A percentile compares a stretch with the other conserved stretches of the same genome.
These are phyloP conservation scores for Tamandua tetradactyla DNA, from an alignment of 2,797 vertebrate species.

Conservation along the genomic window DNA sequence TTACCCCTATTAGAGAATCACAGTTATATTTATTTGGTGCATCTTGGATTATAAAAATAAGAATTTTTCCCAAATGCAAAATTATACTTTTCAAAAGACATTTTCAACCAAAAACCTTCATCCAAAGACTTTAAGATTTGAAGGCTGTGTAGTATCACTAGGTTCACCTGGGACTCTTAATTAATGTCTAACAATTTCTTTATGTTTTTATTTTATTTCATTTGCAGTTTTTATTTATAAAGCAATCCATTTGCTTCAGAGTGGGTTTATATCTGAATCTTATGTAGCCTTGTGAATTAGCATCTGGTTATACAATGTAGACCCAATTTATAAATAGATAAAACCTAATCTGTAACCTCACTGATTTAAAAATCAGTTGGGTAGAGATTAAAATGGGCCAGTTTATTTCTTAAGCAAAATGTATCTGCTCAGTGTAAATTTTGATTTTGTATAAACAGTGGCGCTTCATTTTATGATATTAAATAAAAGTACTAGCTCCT, in stretches of 20 bases:
- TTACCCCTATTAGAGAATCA: not conserved
- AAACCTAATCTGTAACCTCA: conserved; percentile 34
- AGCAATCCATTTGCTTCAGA: not conserved
- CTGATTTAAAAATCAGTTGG: conserved; percentile 37
- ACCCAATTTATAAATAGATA: conserved; percentile 22
- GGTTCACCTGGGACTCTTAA: not conserved
- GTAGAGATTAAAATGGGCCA: conserved; percentile 38
- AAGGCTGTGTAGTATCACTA: not conserved
- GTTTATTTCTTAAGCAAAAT: conserved; percentile 55
- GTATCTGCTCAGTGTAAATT: conserved; percentile 9
- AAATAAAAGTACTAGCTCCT: conserved; percentile 14
- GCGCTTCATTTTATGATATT: conserved; percentile 31
- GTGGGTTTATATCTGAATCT: conserved; percentile 5
- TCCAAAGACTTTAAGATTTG: conserved; percentile 32
- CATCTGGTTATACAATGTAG: not conserved
- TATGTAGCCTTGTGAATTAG: not conserved
- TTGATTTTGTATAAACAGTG: conserved; percentile 23
- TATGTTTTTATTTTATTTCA: conserved; percentile 24
- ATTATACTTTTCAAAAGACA: conserved; percentile 42
- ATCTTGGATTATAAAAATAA: conserved; percentile 47
- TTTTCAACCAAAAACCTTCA: conserved; percentile 35
- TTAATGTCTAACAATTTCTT: conserved; percentile 1
- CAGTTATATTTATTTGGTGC: conserved; percentile 2
- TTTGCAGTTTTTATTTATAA: conserved; percentile 53
- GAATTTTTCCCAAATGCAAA: not conserved